Evolutionary conservation across 2,113 vertebrate genomes (phyloP), one percentile per base, ranked within the genome.

Genomic region (Eulacestoma nigropectus): DNA sequence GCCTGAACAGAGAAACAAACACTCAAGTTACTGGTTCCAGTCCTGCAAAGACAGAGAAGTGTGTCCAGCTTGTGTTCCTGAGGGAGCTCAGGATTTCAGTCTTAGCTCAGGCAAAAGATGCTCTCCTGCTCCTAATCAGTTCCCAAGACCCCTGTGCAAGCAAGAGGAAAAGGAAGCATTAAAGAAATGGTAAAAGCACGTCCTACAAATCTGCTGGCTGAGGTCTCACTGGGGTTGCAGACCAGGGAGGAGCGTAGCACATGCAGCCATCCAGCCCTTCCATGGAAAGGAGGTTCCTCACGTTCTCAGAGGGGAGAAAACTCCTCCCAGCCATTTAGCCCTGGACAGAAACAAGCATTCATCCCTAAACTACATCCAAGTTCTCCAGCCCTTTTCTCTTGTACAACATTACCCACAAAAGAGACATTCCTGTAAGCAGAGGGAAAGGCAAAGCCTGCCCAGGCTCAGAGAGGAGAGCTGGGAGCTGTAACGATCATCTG

Each of bases 401-500:
- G n/a, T 1, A 46, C 17, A 35, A 3, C 26, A 33, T 53, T 23
- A 88, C 3, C 72, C 95, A 93, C 52, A 53, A 88, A 91, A 92
- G 67, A 93, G 68, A 78, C 17, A 19, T 80, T 67, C 42, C 50
- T 56, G 55, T 27, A 76, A 80, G 91, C 37, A 89, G 74, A 83
- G 56, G 75, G 59, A 83, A 96, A 93, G 59, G 90, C 63, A 95
- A 83, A 95, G 91, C 84, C 41, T 3, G 1, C 27, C 27, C 4
- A 0, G 74, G 81, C 77, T 87, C 84, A 46, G 81, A 76, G 72
- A 7, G 29, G 55, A 44, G 87, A 70, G 59, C 50, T 37, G 70
- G 78, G 91, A 96, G 92, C 95, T 95, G 90, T 92, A 92, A 93
- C 78, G 92, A 78, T 78, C 96, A 69, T 93, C 83, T 65, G 62